phyloP scores from a whole-genome alignment of 30 jellyfish, hydroid and myxozoan species.

The Calvadosia cruxmelitensis region DNA sequence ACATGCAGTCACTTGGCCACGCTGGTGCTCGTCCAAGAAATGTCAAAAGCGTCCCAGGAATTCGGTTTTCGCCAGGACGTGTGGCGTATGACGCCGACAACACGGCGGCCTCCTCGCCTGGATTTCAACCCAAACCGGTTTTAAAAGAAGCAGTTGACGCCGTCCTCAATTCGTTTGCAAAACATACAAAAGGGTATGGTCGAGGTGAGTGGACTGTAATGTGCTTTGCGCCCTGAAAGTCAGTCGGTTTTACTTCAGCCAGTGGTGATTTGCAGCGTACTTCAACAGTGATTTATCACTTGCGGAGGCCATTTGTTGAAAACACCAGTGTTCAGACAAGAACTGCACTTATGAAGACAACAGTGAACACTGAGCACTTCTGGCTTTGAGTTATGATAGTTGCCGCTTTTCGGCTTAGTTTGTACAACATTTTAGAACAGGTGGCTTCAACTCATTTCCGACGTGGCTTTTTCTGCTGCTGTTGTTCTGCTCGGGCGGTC shows the following conservation, averaged over 20 bases:
- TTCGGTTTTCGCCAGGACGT: not conserved
- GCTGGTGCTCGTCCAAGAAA: conserved; percentile 1
- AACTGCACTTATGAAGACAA: no score
- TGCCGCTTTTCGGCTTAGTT: no score
- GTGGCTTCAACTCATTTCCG: no score
- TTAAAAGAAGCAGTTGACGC: conserved; percentile 53
- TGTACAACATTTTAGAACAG: no score
- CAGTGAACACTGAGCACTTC: no score
- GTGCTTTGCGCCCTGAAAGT: not conserved
- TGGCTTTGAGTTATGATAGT: no score
- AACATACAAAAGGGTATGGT: conserved; percentile 39
- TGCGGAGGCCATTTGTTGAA: no score
- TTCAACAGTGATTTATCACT: not conserved
- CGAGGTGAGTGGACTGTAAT: conserved; percentile 10
- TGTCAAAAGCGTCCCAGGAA: not conserved
- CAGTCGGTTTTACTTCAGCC: not conserved
- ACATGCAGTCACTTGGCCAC: conserved; percentile 1
- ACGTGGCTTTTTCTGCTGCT: no score
- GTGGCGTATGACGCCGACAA: not conserved
- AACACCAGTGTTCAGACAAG: no score
- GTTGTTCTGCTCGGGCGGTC: no score
- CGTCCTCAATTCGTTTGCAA: conserved; percentile 38
- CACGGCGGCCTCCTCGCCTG: not conserved
- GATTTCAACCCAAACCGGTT: not conserved
- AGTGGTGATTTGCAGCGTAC: not conserved